These are phyloP conservation scores for Naso thynnoides DNA, from an alignment of 2,797 vertebrate species.

Conservation along the genomic window DNA sequence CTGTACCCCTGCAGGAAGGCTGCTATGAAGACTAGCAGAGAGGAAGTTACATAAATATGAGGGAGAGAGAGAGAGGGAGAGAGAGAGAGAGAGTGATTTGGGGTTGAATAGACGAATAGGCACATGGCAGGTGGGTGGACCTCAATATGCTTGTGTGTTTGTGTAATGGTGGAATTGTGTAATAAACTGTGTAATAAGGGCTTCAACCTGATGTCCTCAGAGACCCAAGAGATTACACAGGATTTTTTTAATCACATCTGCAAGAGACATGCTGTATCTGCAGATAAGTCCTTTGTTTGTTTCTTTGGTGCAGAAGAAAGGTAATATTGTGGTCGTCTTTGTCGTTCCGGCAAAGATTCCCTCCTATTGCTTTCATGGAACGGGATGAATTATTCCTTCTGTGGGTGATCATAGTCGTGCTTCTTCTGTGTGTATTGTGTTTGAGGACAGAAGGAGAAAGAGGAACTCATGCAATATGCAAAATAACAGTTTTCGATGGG, in stretches of 20 bases:
- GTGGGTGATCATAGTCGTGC: not conserved
- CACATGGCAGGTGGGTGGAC: not conserved
- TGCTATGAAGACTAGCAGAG: not conserved
- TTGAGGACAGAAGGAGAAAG: not conserved
- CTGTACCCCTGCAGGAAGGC: slow-evolving; percentile 6
- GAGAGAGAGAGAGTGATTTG: not conserved
- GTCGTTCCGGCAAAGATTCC: not conserved
- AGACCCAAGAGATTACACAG: not conserved
- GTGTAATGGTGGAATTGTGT: not conserved
- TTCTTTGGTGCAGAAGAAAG: not conserved
- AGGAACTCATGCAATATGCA: not conserved
- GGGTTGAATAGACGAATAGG: not conserved
- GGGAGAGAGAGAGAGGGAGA: not conserved
- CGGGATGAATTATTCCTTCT: slow-evolving; percentile 30
- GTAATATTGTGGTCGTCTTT: not conserved
- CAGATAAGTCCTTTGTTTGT: not conserved
- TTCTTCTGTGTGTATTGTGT: not conserved
- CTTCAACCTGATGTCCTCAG: not conserved
- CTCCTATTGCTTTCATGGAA: not conserved
- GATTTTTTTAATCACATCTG: too few relatives aligned
- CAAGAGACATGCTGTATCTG: not conserved
- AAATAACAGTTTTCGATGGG: not conserved
- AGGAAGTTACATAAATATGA: slow-evolving; percentile 8
- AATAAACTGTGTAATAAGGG: slow-evolving; percentile 1
- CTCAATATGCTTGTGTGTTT: not conserved